phyloP scores from a whole-genome alignment of 37 sponge, comb jelly and placozoan genomes.

The Cliona cf. orientalis region DNA sequence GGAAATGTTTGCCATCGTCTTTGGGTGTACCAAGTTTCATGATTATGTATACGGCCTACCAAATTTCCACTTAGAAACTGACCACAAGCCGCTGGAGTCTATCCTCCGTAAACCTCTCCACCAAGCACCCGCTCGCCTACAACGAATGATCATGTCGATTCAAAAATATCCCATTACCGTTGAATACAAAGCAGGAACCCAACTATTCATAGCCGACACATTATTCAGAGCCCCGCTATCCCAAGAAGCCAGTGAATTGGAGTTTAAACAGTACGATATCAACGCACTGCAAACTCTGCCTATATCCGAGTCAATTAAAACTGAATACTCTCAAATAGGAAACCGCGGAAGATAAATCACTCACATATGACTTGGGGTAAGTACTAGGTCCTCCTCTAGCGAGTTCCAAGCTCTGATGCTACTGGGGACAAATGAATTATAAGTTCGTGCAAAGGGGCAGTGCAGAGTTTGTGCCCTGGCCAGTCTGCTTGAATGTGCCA shows the following conservation, averaged over 20 bases:
- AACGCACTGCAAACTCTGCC: neutral
- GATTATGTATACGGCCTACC: constrained; percentile 3
- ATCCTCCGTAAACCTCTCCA: constrained; percentile 5
- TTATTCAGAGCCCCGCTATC: neutral
- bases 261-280: neutral
- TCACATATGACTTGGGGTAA: too few species aligned
- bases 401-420: too few species aligned
- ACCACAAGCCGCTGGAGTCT: too few species aligned
- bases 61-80: neutral
- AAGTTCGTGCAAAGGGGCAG: too few species aligned
- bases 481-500: too few species aligned
- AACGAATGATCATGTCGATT: constrained; percentile 9
- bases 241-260: neutral
- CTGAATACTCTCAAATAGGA: too few species aligned
- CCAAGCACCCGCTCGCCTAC: constrained; percentile 6
- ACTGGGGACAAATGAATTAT: too few species aligned
- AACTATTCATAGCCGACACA: neutral
- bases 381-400: too few species aligned
- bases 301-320: too few species aligned
- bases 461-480: too few species aligned
- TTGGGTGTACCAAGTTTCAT: constrained; percentile 6
- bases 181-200: neutral
- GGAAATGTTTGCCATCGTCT: neutral
- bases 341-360: too few species aligned
- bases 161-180: constrained; percentile 1